These are phyloP conservation scores for Perodicticus potto DNA, from an alignment of 2,797 vertebrate genomes.

Conservation along the genomic window DNA sequence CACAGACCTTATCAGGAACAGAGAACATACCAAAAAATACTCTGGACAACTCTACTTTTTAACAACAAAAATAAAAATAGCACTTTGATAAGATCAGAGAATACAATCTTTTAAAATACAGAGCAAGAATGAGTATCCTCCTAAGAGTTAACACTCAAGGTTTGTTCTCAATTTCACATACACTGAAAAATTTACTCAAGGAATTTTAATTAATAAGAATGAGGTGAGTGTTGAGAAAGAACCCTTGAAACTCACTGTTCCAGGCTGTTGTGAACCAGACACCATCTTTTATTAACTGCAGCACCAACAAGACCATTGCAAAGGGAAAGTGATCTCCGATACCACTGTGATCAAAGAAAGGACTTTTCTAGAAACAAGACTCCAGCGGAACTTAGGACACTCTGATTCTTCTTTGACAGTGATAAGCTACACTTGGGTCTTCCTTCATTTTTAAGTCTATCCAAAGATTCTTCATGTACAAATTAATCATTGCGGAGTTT, in stretches of 20 bases:
- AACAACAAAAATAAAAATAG: not conserved
- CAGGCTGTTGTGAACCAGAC: not conserved
- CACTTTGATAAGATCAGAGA: not conserved
- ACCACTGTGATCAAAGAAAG: not conserved
- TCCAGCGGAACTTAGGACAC: accelerated
- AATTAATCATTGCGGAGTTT: not conserved
- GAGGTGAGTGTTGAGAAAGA: not conserved
- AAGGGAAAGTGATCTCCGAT: not conserved
- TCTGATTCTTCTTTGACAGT: not conserved
- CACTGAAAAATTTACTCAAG: not conserved
- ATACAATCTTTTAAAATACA: not conserved
- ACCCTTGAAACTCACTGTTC: not conserved
- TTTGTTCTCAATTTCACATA: not conserved
- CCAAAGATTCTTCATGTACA: not conserved
- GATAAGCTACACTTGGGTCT: not conserved
- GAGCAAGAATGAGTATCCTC: not conserved
- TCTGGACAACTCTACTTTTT: not conserved
- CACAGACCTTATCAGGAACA: conserved; percentile 1
- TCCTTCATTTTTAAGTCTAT: not conserved
- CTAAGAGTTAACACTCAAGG: not conserved
- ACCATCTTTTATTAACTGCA: not conserved
- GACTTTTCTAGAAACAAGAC: not conserved
- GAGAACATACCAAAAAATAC: not conserved
- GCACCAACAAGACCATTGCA: too few relatives aligned
- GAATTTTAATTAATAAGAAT: not conserved